Conservation (phyloP, 2,113 vertebrate genomes). For the Alectura lathami region DNA sequence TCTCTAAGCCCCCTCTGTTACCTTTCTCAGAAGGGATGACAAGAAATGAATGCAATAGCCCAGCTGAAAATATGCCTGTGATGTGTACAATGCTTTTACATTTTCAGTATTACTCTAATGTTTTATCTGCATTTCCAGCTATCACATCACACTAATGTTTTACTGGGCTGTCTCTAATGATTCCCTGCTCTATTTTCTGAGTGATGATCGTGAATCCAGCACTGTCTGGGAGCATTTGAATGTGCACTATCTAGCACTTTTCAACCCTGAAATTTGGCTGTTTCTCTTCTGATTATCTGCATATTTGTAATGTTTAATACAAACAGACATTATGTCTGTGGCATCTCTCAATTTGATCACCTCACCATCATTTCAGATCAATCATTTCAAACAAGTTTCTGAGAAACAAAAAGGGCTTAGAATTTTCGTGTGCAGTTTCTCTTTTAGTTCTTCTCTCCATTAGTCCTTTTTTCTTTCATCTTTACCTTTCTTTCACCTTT, state of each 20-base stretch:
- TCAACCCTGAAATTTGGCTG: background rate
- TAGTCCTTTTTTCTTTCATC: background rate
- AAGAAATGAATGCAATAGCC: background rate
- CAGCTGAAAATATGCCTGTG: background rate
- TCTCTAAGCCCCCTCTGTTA: background rate
- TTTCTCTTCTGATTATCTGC: background rate
- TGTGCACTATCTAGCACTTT: background rate
- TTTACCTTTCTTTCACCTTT: background rate
- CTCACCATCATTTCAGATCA: background rate
- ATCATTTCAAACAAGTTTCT: background rate
- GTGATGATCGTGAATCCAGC: background rate
- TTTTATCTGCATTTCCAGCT: conserved; percentile 19
- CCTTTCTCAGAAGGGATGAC: background rate
- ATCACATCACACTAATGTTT: background rate
- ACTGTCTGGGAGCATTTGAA: background rate
- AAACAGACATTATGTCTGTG: background rate
- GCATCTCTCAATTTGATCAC: background rate
- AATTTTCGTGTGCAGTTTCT: background rate
- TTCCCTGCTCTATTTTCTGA: background rate
- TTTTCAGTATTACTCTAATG: background rate
- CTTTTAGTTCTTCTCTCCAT: background rate
- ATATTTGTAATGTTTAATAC: conserved; percentile 12
- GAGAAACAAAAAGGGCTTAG: background rate
- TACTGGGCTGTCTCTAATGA: background rate
- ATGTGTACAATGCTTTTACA: background rate